These are phyloP conservation scores for Bostrychus sinensis DNA, from an alignment of 2,113 vertebrate genomes.

Conservation along the genomic window DNA sequence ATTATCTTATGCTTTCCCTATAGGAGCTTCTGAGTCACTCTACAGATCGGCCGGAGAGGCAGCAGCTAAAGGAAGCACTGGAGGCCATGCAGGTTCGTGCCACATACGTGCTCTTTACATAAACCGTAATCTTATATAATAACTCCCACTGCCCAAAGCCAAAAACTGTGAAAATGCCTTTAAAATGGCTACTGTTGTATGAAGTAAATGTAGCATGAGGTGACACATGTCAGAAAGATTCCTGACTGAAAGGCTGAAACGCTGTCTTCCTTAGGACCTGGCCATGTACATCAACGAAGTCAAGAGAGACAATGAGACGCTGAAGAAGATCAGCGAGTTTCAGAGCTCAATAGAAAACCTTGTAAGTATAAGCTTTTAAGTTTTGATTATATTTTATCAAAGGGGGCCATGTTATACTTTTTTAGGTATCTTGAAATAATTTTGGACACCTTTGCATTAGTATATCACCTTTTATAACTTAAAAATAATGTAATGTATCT, in stretches of 20 bases:
- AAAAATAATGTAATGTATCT: too few species aligned
- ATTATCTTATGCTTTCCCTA: background rate
- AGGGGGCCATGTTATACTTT: too few species aligned
- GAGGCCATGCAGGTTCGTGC: slow-evolving; percentile 94
- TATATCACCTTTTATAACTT: too few species aligned
- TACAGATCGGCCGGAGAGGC: slow-evolving; percentile 87
- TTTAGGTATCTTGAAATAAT: too few species aligned
- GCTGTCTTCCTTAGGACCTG: slow-evolving; percentile 83
- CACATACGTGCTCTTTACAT: background rate
- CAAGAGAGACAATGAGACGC: slow-evolving; percentile 96
- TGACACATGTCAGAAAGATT: slow-evolving; percentile 44
- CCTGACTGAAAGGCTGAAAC: background rate
- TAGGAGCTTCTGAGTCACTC: slow-evolving; percentile 96
- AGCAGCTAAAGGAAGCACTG: slow-evolving; percentile 93
- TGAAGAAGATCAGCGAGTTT: slow-evolving; percentile 98
- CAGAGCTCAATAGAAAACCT: slow-evolving; percentile 97
- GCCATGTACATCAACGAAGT: slow-evolving; percentile 99
- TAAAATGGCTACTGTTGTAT: slow-evolving; percentile 19
- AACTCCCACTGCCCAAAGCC: background rate
- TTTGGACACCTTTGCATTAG: too few species aligned
- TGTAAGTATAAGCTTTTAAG: slow-evolving; percentile 79
- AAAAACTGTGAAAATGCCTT: slow-evolving; percentile 14
- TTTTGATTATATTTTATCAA: background rate
- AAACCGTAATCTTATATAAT: slow-evolving; percentile 12
- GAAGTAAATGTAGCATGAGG: slow-evolving; percentile 7